Evolutionary conservation across 35 echinoderm and acorn worm species (phyloP).

Genomic region (Ophiothrix spiculata): DNA sequence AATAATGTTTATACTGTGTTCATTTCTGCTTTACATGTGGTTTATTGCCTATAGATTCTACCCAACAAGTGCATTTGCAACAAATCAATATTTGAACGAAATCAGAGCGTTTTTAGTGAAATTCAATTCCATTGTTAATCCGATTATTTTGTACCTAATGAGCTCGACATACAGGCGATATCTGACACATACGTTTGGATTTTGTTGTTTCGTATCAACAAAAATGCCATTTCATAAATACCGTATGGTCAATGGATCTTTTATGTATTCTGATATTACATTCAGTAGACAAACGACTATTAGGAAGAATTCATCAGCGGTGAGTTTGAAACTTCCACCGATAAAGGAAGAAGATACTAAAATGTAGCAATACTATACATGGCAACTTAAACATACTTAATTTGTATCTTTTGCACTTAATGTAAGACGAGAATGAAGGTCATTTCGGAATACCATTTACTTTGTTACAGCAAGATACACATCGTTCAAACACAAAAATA

Average conservation of each 20-base stretch:
- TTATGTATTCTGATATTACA: neutral
- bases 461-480: no score
- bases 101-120: neutral
- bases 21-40: neutral
- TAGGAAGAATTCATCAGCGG: no score
- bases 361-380: no score
- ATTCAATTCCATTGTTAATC: slow-evolving; percentile 19
- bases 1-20: neutral
- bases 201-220: neutral
- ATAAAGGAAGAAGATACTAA: neutral
- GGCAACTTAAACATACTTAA: no score
- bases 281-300: neutral
- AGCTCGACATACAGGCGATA: slow-evolving; percentile 6
- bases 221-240: neutral
- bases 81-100: neutral
- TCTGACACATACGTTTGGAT: neutral
- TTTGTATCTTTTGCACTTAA: no score
- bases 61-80: no score
- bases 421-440: no score
- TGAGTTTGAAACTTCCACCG: no score
- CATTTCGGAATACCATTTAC: no score
- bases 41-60: neutral
- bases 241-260: neutral
- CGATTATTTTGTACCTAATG: slow-evolving; percentile 16
- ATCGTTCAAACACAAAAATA: no score